Evolutionary conservation across 2,888 invertebrate species (phyloP).

Genomic region (Epiblema foenella): DNA sequence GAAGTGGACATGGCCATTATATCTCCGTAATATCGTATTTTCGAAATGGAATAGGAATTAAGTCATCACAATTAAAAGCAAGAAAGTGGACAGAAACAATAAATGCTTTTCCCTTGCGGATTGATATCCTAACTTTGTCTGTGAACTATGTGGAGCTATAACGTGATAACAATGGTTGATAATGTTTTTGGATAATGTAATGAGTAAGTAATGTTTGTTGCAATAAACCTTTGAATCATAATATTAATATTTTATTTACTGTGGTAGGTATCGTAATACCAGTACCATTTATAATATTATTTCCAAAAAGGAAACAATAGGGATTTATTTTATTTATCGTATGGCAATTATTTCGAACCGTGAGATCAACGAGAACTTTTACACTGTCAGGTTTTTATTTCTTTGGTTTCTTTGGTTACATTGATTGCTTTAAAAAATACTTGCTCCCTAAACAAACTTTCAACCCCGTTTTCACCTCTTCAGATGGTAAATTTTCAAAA

Average conservation of each 20-base stretch:
- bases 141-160: slow-evolving; percentile 63
- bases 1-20: background rate
- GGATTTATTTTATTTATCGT: too few relatives aligned
- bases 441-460: too few relatives aligned
- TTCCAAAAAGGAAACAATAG: too few relatives aligned
- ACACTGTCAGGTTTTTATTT: too few relatives aligned
- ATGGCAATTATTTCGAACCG: too few relatives aligned
- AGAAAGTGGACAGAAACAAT: slow-evolving; percentile 4
- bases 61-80: background rate
- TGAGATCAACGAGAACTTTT: too few relatives aligned
- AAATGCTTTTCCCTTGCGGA: background rate
- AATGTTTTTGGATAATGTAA: background rate
- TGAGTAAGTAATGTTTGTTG: background rate
- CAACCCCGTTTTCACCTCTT: too few relatives aligned
- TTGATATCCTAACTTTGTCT: background rate
- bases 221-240: slow-evolving; percentile 17
- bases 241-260: background rate
- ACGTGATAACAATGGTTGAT: slow-evolving; percentile 29
- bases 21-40: background rate
- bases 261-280: too few relatives aligned
- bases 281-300: too few relatives aligned
- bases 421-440: too few relatives aligned
- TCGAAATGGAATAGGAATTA: background rate
- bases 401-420: too few relatives aligned
- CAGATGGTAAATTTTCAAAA: too few relatives aligned